Evolutionary conservation across 2,888 invertebrate species (phyloP).

Genomic region (Dusona sp.): DNA sequence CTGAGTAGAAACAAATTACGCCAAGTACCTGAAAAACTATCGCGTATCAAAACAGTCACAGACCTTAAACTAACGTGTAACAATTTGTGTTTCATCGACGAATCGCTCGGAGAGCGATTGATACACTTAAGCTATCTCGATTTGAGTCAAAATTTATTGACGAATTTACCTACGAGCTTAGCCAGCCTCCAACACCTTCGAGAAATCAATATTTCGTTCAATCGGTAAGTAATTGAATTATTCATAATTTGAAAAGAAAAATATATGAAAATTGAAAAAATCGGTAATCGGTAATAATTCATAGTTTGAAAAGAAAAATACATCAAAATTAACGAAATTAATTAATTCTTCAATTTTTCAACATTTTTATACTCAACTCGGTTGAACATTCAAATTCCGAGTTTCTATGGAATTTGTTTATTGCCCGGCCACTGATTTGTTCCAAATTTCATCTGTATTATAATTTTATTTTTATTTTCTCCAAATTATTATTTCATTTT

Average conservation of each 20-base stretch:
- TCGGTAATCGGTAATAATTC: too few species aligned
- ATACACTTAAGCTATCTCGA: conserved; percentile 89
- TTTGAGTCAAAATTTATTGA: conserved; percentile 90
- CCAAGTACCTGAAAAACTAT: conserved; percentile 87
- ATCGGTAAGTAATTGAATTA: conserved; percentile 87
- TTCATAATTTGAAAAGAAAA: neutral
- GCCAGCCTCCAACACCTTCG: conserved; percentile 88
- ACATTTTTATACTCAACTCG: too few species aligned
- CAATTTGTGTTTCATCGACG: conserved; percentile 87
- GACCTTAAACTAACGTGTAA: conserved; percentile 91
- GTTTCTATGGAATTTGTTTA: too few species aligned
- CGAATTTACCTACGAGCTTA: conserved; percentile 88
- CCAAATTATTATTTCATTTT: too few species aligned
- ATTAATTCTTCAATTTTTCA: too few species aligned
- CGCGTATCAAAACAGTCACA: conserved; percentile 86
- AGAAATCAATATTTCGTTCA: conserved; percentile 93
- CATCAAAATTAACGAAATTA: neutral
- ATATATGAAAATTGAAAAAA: neutral
- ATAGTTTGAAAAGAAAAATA: neutral
- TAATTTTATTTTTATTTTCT: too few species aligned
- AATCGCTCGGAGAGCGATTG: conserved; percentile 87
- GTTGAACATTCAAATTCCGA: too few species aligned
- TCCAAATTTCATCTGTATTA: too few species aligned
- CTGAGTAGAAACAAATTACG: conserved; percentile 92
- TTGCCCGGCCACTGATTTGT: too few species aligned